Conservation (phyloP, 2,113 vertebrate species). For the Crotalus helleri region DNA sequence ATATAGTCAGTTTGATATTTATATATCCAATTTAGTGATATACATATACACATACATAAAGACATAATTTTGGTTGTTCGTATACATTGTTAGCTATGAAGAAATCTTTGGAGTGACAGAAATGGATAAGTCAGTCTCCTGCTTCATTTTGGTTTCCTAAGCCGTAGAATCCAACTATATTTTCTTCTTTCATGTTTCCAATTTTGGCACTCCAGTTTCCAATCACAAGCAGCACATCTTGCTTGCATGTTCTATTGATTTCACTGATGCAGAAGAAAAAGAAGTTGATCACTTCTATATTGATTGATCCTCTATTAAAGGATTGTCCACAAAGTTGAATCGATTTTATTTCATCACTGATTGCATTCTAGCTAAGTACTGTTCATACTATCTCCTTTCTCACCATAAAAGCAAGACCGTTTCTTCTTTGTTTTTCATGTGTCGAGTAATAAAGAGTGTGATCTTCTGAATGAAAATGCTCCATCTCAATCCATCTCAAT, state of each 20-base stretch:
- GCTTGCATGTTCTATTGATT: neutral
- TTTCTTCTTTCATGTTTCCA: neutral
- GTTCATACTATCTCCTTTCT: neutral
- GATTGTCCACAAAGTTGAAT: neutral
- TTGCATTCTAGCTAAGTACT: neutral
- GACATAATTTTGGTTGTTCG: neutral
- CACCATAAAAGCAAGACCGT: neutral
- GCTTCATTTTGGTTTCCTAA: neutral
- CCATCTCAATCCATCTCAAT: neutral
- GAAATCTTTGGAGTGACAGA: neutral
- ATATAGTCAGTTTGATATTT: neutral
- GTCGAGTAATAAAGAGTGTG: neutral
- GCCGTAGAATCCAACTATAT: neutral
- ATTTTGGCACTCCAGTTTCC: neutral
- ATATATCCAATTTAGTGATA: neutral
- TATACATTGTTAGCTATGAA: neutral
- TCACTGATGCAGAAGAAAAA: neutral
- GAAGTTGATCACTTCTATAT: neutral
- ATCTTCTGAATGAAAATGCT: neutral
- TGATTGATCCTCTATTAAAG: neutral
- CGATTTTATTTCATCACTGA: neutral
- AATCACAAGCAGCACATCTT: neutral
- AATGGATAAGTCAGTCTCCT: neutral
- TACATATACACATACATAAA: neutral
- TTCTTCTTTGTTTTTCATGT: neutral